These are phyloP conservation scores for Sarotherodon lohbergeri DNA, from an alignment of 2,113 vertebrate species.

Conservation along the genomic window DNA sequence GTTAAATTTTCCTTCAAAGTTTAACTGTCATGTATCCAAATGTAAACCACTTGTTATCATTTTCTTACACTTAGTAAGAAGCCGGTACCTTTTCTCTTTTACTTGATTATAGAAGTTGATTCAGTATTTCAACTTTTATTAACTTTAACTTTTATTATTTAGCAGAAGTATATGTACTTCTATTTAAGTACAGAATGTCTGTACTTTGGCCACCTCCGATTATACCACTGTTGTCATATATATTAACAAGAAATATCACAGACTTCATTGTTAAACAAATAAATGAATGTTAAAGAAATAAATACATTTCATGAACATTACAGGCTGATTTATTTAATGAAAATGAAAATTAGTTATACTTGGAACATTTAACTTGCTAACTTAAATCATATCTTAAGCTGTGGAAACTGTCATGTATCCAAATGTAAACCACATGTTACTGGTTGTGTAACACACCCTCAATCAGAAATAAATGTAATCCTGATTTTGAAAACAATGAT, in stretches of 20 bases:
- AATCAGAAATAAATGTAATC: background rate
- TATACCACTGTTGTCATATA: background rate
- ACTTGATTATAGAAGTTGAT: no score
- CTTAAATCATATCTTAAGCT: background rate
- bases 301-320: background rate
- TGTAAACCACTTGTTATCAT: no score
- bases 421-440: background rate
- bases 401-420: background rate
- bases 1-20: no score
- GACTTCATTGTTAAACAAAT: background rate
- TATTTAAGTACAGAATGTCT: no score
- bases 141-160: no score
- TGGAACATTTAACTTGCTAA: background rate
- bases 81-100: no score
- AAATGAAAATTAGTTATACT: background rate
- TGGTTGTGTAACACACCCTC: background rate
- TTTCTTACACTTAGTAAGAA: no score
- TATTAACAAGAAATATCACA: background rate
- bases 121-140: no score
- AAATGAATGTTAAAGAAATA: background rate
- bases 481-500: background rate
- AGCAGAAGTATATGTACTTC: no score
- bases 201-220: no score
- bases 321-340: background rate
- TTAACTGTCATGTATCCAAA: no score